Base-by-base conservation (phyloP, 2,113 vertebrate species). In the Lepisosteus osseus region DNA sequence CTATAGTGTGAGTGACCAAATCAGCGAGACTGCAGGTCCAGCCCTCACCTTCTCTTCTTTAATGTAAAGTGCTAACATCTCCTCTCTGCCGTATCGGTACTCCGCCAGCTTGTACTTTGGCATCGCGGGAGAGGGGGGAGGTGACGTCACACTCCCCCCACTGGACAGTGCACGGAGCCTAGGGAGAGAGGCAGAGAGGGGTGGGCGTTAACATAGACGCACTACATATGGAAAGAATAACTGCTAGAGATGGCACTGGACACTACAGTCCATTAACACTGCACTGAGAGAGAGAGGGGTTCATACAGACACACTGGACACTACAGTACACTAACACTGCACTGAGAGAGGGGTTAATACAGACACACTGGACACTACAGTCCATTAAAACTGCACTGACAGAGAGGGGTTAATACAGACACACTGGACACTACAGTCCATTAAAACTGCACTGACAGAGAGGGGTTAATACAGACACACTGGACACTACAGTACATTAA, bases 91-190 rank as follows among this genome's bases (percentile, higher is more conserved):
- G 8, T 97, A 96, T 84, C 95, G 95, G 81, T 96, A 95, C 72
- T 96, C 95, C 68, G 95, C 95, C 86, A 97, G 88, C 89, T 97
- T 97, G 90, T 97, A 97, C 85, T 97, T 97, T 93, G 94, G 95
- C 93, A 95, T 95, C 88, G 95, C 95, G 14, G 95, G 95, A 81
- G 95, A 96, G 64, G 95, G 92, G 76, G 94, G 95, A 66, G 95
- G 95, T 83, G 95, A 96, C 66, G 92, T 91, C 83, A 96, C 91
- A 67, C 91, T 95, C 80, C 94, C 93, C 78, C 95, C 95, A 65
- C 95, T 93, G 82, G 94, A 96, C 85, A 97, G 94, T 83, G 94
- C 94, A 83, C 95, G 93, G 69, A 96, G 94, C 95, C 95, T 95
- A 79, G 0, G 44, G 14, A 64, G 45, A 66, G 8, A 7, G 57